Evolutionary conservation across 2,113 vertebrate species (phyloP).

Genomic region (Falcunculus frontatus): DNA sequence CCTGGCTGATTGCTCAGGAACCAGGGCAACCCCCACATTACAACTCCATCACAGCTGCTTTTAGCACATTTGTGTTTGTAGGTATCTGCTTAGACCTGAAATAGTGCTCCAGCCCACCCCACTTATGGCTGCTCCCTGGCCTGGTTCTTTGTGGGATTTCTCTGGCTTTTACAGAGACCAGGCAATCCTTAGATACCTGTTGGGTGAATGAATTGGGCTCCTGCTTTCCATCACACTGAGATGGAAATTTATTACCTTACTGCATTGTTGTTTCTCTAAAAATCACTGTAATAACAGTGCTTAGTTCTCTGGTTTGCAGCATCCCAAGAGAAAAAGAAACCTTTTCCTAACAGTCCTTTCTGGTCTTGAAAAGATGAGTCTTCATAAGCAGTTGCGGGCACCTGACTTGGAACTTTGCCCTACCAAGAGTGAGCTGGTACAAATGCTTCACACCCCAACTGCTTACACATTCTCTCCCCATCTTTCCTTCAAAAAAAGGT

Average conservation of each 20-base stretch:
- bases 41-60: neutral
- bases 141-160: neutral
- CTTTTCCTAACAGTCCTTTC: neutral
- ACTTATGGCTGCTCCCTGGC: rapidly evolving
- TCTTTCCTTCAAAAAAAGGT: neutral
- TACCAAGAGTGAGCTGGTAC: neutral
- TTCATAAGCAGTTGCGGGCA: neutral
- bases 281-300: neutral
- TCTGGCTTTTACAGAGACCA: neutral
- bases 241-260: neutral
- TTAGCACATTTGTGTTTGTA: neutral
- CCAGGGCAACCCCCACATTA: neutral
- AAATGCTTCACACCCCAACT: neutral
- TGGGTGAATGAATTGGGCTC: neutral
- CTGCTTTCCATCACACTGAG: neutral
- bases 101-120: neutral
- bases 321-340: neutral
- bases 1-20: neutral
- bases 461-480: neutral
- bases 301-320: neutral
- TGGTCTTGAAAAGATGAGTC: neutral
- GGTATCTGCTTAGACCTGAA: neutral
- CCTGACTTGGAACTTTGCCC: neutral
- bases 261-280: neutral
- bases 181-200: neutral